These are phyloP conservation scores for Podilymbus podiceps DNA, from an alignment of 2,113 vertebrate species.

Conservation along the genomic window DNA sequence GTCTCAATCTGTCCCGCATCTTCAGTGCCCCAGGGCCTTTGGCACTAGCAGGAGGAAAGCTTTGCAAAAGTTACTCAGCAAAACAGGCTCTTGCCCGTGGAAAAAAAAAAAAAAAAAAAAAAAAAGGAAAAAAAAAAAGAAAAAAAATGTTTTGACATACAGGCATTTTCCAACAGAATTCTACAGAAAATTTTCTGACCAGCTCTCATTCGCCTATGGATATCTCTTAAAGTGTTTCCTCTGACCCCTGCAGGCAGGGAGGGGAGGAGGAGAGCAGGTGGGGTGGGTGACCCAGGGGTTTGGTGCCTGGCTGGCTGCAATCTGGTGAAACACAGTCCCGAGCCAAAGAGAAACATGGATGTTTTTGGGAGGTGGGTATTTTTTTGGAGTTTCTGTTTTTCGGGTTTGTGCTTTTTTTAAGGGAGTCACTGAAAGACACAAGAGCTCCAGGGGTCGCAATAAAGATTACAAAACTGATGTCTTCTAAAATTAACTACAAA, in stretches of 20 bases:
- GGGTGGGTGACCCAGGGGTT: too few species aligned
- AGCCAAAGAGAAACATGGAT: neutral
- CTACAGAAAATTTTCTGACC: neutral
- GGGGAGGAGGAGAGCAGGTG: neutral
- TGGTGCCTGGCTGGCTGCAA: neutral
- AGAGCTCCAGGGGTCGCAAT: neutral
- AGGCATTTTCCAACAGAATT: neutral
- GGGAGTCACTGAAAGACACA: neutral
- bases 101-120: too few species aligned
- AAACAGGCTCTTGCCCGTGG: neutral
- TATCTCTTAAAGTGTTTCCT: neutral
- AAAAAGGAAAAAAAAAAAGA: too few species aligned
- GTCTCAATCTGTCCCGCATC: neutral
- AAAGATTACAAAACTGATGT: neutral
- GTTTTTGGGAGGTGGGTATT: neutral
- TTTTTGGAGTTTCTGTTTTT: neutral
- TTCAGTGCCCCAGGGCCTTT: neutral
- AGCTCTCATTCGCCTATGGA: too few species aligned
- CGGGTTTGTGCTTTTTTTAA: neutral
- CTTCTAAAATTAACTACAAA: neutral
- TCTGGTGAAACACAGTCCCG: neutral
- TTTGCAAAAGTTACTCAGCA: neutral
- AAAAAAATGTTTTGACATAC: neutral
- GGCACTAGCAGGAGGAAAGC: fast-evolving
- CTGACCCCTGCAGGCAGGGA: neutral